These are phyloP conservation scores for Resseliella maxima DNA, from an alignment of 2,888 invertebrate genomes.

Conservation along the genomic window DNA sequence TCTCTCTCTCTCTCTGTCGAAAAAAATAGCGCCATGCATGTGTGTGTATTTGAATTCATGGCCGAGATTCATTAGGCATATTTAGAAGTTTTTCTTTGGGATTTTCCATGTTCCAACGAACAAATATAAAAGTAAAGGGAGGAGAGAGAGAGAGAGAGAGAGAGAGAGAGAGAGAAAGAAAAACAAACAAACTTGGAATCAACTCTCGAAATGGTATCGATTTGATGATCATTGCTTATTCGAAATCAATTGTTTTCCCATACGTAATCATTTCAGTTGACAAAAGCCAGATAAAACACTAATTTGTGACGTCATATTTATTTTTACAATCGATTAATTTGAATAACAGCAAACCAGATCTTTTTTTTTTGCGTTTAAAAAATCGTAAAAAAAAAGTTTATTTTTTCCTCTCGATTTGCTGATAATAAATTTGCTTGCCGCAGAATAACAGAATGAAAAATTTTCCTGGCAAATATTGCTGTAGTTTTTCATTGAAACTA, in stretches of 20 bases:
- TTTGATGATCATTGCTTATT: background rate
- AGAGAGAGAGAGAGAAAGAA: background rate
- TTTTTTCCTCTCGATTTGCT: background rate
- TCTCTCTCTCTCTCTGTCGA: too few species aligned
- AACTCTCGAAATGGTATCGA: background rate
- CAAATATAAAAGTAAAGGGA: too few species aligned
- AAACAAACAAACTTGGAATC: background rate
- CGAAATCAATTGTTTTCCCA: background rate
- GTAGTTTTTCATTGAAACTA: background rate
- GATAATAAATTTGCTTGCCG: constrained; percentile 33
- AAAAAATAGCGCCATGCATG: too few species aligned
- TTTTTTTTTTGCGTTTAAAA: too few species aligned
- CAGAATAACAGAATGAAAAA: constrained; percentile 6
- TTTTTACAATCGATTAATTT: constrained; percentile 28
- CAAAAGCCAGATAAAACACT: background rate
- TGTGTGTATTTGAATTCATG: background rate
- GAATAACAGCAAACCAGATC: background rate
- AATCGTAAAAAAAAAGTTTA: too few species aligned
- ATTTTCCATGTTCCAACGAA: background rate
- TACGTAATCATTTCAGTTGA: background rate
- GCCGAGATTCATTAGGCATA: background rate
- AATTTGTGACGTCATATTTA: background rate
- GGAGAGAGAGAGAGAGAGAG: background rate
- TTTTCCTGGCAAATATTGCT: constrained; percentile 5
- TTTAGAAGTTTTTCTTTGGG: background rate